Percentiles rank a stretch among this genome's conserved stretches.
These are phyloP conservation scores for Actenoides lindsayi DNA, from an alignment of 2,113 vertebrate genomes.

Conservation along the genomic window DNA sequence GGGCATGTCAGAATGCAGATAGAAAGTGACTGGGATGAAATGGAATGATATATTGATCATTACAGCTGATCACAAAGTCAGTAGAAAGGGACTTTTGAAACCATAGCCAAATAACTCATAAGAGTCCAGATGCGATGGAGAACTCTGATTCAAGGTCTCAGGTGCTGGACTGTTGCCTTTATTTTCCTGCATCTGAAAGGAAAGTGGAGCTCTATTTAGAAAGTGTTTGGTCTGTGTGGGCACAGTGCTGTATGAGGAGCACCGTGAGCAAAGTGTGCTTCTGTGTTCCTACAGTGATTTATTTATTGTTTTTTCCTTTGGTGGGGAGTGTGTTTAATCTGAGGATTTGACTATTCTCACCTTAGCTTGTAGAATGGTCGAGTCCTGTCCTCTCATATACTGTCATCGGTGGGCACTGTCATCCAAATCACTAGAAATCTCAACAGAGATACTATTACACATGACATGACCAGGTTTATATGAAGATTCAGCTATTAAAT, in stretches of 20 bases:
- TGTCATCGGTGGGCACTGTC: not conserved
- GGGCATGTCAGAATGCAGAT: not conserved
- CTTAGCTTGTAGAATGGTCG: not conserved
- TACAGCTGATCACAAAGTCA: not conserved
- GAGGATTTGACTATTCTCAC: not conserved
- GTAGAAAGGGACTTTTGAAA: not conserved
- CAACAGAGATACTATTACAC: not conserved
- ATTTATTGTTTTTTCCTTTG: not conserved
- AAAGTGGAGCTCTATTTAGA: not conserved
- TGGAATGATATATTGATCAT: not conserved
- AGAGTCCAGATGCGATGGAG: not conserved
- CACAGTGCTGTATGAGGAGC: not conserved
- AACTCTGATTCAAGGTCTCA: not conserved
- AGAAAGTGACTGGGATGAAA: not conserved
- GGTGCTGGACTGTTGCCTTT: not conserved
- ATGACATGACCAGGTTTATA: not conserved
- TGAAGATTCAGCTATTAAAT: not conserved
- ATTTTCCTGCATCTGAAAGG: not conserved
- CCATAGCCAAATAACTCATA: not conserved
- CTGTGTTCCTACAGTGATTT: not conserved
- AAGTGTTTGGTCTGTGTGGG: not conserved
- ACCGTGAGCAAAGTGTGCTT: not conserved
- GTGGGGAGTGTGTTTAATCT: not conserved
- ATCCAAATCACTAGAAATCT: not conserved
- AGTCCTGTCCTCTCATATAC: not conserved